phyloP scores from a whole-genome alignment of 1,140 invertebrate genomes.

The Drosophila fuyamai region DNA sequence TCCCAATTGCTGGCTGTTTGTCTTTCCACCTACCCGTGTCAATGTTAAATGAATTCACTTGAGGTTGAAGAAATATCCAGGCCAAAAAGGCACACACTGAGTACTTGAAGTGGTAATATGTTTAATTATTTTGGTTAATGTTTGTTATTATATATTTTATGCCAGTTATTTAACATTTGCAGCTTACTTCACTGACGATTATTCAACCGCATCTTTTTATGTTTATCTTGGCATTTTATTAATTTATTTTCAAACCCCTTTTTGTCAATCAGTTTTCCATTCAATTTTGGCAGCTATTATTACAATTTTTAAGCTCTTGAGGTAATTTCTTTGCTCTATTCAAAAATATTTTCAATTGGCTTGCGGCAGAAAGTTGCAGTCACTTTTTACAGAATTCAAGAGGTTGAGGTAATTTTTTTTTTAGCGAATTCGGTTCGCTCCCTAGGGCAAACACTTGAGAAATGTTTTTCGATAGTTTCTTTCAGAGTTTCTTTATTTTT shows the following conservation, averaged over 20 bases:
- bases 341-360: conserved; percentile 29
- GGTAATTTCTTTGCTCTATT: conserved; percentile 5
- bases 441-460: conserved; percentile 58
- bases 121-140: conserved; percentile 3
- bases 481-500: conserved; percentile 15
- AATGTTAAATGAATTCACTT: conserved; percentile 11
- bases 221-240: conserved; percentile 12
- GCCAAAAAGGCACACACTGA: not conserved
- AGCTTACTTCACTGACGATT: not conserved
- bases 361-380: conserved; percentile 43
- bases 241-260: not conserved
- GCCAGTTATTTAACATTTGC: not conserved
- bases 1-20: conserved; percentile 19
- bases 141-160: not conserved
- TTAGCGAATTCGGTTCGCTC: conserved; percentile 44
- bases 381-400: conserved; percentile 47
- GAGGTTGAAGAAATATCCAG: conserved; percentile 2
- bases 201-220: conserved; percentile 8
- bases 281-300: conserved; percentile 14
- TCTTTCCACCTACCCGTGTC: conserved; percentile 14
- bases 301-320: conserved; percentile 21
- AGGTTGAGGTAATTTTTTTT: conserved; percentile 19
- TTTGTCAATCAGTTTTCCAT: conserved; percentile 31
- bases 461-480: conserved; percentile 59
- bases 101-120: conserved; percentile 2